These are phyloP conservation scores for Glossosoma conforme DNA, from an alignment of 1,140 invertebrate genomes.

Conservation along the genomic window DNA sequence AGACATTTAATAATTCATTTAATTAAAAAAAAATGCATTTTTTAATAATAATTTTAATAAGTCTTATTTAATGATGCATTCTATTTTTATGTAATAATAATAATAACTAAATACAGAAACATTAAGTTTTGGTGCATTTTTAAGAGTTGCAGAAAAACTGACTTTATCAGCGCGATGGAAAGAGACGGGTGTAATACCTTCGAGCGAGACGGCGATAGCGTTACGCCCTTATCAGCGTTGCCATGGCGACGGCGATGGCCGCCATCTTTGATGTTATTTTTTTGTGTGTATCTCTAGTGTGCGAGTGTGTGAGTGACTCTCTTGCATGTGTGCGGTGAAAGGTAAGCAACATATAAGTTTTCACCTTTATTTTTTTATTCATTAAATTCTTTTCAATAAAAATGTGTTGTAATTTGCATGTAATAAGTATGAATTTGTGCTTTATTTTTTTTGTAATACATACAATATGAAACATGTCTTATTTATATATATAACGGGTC, in stretches of 20 bases:
- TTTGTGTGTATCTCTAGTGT: too few species aligned
- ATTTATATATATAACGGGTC: too few species aligned
- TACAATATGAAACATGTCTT: too few species aligned
- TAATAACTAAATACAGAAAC: slow-evolving; percentile 7
- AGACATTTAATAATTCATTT: not conserved
- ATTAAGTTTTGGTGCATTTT: not conserved
- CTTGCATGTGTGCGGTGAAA: too few species aligned
- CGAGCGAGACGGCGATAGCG: slow-evolving; percentile 3
- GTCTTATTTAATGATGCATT: not conserved
- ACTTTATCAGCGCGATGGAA: slow-evolving; percentile 3
- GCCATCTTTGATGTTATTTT: slow-evolving; percentile 38
- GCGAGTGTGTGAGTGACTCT: too few species aligned
- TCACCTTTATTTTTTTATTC: too few species aligned
- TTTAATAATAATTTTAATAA: slow-evolving; percentile 12
- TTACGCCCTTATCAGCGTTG: slow-evolving; percentile 36
- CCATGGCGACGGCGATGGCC: slow-evolving; percentile 35
- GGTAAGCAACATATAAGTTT: too few species aligned
- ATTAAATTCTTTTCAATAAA: too few species aligned
- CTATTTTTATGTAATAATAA: slow-evolving; percentile 1
- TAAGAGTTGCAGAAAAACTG: too few species aligned
- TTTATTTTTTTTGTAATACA: too few species aligned
- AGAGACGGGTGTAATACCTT: slow-evolving; percentile 7
- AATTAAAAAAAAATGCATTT: slow-evolving; percentile 4
- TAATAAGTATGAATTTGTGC: too few species aligned
- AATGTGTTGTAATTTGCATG: too few species aligned